A percentile compares a stretch with the other conserved stretches of the same genome.
These are phyloP conservation scores for Leptopilina myrica DNA, from an alignment of 2,888 invertebrate species.

Conservation along the genomic window DNA sequence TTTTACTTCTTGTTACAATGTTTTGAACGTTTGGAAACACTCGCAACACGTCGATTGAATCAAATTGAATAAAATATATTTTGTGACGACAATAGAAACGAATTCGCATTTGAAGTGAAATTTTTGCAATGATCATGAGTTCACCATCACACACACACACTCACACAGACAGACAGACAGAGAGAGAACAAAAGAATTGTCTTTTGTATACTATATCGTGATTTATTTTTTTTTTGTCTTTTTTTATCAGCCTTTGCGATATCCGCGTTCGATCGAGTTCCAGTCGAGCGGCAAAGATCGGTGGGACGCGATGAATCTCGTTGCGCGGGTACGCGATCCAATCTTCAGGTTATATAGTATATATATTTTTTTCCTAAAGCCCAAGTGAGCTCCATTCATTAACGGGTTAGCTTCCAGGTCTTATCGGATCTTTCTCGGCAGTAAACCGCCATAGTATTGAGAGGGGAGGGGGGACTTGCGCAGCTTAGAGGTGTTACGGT, in stretches of 20 bases:
- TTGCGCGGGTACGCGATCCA: slow-evolving; percentile 45
- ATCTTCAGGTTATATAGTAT: slow-evolving; percentile 37
- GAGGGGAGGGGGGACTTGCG: slow-evolving; percentile 60
- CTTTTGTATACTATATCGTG: slow-evolving; percentile 20
- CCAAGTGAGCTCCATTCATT: slow-evolving; percentile 61
- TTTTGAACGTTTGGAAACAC: no score
- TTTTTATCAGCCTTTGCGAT: slow-evolving; percentile 37
- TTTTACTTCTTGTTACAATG: no score
- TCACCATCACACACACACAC: background rate
- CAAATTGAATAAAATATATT: no score
- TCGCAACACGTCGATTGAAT: no score
- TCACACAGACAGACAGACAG: no score
- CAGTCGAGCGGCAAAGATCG: slow-evolving; percentile 55
- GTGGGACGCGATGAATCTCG: slow-evolving; percentile 51
- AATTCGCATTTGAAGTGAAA: slow-evolving; percentile 1
- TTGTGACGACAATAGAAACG: background rate
- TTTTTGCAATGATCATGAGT: slow-evolving; percentile 24
- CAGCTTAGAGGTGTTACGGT: slow-evolving; percentile 71
- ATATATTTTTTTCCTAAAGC: slow-evolving; percentile 56
- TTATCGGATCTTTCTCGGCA: slow-evolving; percentile 67
- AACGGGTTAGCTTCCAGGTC: slow-evolving; percentile 61
- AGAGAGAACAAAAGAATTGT: slow-evolving; percentile 31
- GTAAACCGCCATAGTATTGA: slow-evolving; percentile 49
- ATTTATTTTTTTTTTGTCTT: background rate
- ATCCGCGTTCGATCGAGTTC: slow-evolving; percentile 56